These are phyloP conservation scores for Helostoma temminkii DNA, from an alignment of 2,797 vertebrate species.

Conservation along the genomic window DNA sequence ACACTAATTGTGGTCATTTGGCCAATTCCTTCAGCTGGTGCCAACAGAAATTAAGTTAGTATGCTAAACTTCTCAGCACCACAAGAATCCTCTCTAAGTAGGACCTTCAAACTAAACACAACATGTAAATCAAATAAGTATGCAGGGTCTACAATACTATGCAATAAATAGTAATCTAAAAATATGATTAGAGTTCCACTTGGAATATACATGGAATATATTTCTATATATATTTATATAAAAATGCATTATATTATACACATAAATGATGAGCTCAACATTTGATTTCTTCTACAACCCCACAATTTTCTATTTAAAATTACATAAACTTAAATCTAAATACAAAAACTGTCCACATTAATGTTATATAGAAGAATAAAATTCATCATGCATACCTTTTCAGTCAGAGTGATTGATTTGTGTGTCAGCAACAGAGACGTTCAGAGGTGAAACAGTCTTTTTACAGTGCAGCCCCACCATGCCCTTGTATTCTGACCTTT, in stretches of 20 bases:
- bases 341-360: constrained; percentile 20
- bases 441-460: constrained; percentile 67
- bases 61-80: constrained; percentile 16
- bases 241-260: constrained; percentile 4
- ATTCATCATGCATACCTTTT: constrained; percentile 55
- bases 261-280: background rate
- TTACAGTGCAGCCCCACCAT: constrained; percentile 60
- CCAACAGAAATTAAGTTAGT: constrained; percentile 54
- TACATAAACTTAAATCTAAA: constrained; percentile 1
- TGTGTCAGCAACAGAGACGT: constrained; percentile 60
- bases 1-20: constrained; percentile 56
- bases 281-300: background rate
- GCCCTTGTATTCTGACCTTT: constrained; percentile 75
- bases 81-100: constrained; percentile 21
- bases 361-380: constrained; percentile 26
- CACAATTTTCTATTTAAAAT: constrained; percentile 20
- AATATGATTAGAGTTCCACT: background rate
- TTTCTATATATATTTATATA: constrained; percentile 8
- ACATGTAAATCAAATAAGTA: constrained; percentile 13
- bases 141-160: background rate
- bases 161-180: background rate
- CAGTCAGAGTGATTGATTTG: constrained; percentile 71
- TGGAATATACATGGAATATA: background rate
- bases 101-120: constrained; percentile 31
- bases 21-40: constrained; percentile 51